These are phyloP conservation scores for Karalla daura DNA, from an alignment of 2,797 vertebrate species.

Conservation along the genomic window DNA sequence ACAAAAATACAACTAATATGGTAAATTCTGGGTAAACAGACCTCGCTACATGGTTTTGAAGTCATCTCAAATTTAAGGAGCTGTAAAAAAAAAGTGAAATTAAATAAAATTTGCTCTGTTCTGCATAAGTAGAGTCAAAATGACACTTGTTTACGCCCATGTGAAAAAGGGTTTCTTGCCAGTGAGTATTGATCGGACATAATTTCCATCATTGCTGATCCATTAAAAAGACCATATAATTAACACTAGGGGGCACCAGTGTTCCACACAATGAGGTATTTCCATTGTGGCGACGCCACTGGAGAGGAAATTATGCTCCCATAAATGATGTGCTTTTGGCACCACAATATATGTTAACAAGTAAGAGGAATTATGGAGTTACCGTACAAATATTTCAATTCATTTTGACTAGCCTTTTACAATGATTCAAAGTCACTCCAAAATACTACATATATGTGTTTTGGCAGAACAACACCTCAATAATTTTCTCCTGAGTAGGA, in stretches of 20 bases:
- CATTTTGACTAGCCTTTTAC: conserved; percentile 69
- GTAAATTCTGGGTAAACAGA: neutral
- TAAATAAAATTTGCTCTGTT: neutral
- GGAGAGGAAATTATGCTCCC: conserved; percentile 53
- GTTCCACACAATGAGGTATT: conserved; percentile 75
- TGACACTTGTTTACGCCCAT: neutral
- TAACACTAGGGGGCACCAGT: conserved; percentile 87
- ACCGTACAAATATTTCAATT: conserved; percentile 74
- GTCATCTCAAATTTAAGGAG: too few relatives aligned
- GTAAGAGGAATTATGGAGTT: conserved; percentile 66
- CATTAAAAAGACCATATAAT: conserved; percentile 64
- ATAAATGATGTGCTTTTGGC: conserved; percentile 67
- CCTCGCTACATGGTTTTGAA: neutral
- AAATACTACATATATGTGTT: conserved; percentile 48
- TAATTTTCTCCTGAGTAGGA: conserved; percentile 60
- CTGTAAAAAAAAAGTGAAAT: too few relatives aligned
- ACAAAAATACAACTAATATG: neutral
- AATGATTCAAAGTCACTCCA: conserved; percentile 60
- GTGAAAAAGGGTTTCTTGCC: conserved; percentile 35
- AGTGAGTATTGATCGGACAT: conserved; percentile 58
- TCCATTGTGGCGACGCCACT: conserved; percentile 37
- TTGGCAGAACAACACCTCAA: conserved; percentile 54
- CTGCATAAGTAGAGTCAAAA: conserved; percentile 15
- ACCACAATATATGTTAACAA: conserved; percentile 56
- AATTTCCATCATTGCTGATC: conserved; percentile 55